These are phyloP conservation scores for Acrobasis repandana DNA, from an alignment of 2,888 invertebrate genomes.

Conservation along the genomic window DNA sequence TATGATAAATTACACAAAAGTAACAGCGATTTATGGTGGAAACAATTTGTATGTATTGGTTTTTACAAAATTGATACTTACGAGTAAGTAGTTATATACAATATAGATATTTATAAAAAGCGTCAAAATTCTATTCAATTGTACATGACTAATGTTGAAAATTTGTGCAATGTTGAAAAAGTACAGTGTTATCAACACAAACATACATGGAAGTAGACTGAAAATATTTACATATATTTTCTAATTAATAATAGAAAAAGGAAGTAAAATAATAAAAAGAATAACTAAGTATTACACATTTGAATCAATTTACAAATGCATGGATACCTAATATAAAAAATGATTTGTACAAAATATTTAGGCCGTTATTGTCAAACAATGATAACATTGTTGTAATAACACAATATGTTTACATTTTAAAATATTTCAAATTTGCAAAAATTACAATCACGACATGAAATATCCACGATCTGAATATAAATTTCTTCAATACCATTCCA, in stretches of 20 bases:
- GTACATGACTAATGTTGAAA: conserved; percentile 31
- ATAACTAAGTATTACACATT: too few relatives aligned
- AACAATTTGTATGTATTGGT: conserved; percentile 37
- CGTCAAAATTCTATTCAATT: conserved; percentile 36
- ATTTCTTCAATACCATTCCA: background rate
- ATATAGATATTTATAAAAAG: conserved; percentile 42
- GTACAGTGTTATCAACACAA: background rate
- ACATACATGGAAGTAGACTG: background rate
- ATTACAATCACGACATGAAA: background rate
- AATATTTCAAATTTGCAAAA: background rate
- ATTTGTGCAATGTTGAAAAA: conserved; percentile 36
- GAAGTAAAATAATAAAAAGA: too few relatives aligned
- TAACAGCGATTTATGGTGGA: conserved; percentile 57
- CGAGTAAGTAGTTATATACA: conserved; percentile 45
- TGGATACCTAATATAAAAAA: too few relatives aligned
- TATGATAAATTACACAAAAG: conserved; percentile 64
- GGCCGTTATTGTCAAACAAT: too few relatives aligned
- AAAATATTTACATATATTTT: background rate
- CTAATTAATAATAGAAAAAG: too few relatives aligned
- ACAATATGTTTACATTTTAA: background rate
- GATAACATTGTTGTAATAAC: too few relatives aligned
- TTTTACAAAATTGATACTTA: conserved; percentile 53
- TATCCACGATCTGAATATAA: background rate
- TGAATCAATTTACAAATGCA: too few relatives aligned
- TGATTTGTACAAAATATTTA: too few relatives aligned